Conservation (phyloP, 2,888 invertebrate genomes). For the Cryptus viduatorius region DNA sequence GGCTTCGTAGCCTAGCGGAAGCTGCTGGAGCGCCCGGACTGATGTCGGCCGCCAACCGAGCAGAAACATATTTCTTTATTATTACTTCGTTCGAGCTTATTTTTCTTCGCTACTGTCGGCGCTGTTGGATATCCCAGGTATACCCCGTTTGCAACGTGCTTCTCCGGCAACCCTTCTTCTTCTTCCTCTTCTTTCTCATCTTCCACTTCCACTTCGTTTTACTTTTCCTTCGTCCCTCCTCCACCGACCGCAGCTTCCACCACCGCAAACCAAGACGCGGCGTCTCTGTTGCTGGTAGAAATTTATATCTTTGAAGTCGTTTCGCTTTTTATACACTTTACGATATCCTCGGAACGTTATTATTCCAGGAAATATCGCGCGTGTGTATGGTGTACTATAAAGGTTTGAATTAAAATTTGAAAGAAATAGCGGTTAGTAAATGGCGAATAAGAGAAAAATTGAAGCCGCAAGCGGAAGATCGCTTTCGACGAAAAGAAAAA, state of each 20-base stretch:
- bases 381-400: constrained; percentile 30
- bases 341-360: constrained; percentile 73
- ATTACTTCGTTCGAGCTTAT: constrained; percentile 84
- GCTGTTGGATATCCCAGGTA: constrained; percentile 81
- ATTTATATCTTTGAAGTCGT: constrained; percentile 79
- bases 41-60: constrained; percentile 78
- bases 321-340: constrained; percentile 79
- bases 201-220: constrained; percentile 38
- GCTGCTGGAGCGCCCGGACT: constrained; percentile 62
- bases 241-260: constrained; percentile 59
- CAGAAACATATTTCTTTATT: constrained; percentile 85
- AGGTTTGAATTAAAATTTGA: constrained; percentile 32
- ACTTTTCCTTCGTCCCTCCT: constrained; percentile 62
- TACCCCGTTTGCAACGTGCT: constrained; percentile 32
- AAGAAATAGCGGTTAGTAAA: constrained; percentile 41
- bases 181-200: constrained; percentile 27
- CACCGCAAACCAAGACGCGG: constrained; percentile 63
- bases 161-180: constrained; percentile 53
- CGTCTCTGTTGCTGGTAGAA: constrained; percentile 63
- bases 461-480: background rate
- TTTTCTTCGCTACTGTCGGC: constrained; percentile 79
- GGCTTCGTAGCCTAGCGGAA: constrained; percentile 43
- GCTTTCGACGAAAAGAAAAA: background rate
- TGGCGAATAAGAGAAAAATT: constrained; percentile 5
- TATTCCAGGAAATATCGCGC: constrained; percentile 68